These are phyloP conservation scores for Andrena bicolor DNA, from an alignment of 2,888 invertebrate species.

Conservation along the genomic window DNA sequence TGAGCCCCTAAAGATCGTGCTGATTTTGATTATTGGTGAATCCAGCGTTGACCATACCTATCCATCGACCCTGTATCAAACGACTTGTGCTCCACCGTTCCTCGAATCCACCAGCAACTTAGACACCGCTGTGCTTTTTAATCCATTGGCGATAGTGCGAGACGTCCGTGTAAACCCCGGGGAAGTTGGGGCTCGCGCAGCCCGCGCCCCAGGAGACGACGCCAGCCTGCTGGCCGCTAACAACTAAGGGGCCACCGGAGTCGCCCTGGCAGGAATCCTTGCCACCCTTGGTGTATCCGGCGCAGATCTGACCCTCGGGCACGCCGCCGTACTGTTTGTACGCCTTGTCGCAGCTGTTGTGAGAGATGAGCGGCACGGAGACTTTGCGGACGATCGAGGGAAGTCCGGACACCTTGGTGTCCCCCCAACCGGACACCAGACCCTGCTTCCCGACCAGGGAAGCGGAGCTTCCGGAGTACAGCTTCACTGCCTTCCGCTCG, in stretches of 20 bases:
- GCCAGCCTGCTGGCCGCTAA: slow-evolving; percentile 72
- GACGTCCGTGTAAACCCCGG: slow-evolving; percentile 86
- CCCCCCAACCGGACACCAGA: slow-evolving; percentile 76
- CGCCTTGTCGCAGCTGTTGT: slow-evolving; percentile 84
- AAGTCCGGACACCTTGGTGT: not conserved
- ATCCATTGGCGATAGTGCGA: slow-evolving; percentile 85
- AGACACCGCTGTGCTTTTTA: slow-evolving; percentile 20
- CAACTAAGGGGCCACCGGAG: slow-evolving; percentile 77
- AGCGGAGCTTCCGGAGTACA: slow-evolving; percentile 81
- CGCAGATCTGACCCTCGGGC: slow-evolving; percentile 86
- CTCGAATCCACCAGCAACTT: not conserved
- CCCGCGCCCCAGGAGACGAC: slow-evolving; percentile 86
- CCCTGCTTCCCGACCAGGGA: slow-evolving; percentile 44
- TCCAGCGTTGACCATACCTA: not conserved
- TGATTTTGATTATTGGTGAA: no score
- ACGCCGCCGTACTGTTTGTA: slow-evolving; percentile 80
- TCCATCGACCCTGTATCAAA: not conserved
- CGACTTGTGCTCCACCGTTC: not conserved
- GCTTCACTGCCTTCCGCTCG: slow-evolving; percentile 83
- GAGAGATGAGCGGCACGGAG: slow-evolving; percentile 86
- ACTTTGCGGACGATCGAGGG: slow-evolving; percentile 85
- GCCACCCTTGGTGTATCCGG: slow-evolving; percentile 87
- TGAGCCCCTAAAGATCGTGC: no score
- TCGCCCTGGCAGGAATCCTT: slow-evolving; percentile 81
- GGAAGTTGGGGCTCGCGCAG: slow-evolving; percentile 85